A percentile compares a stretch with the other conserved stretches of the same genome.
Conservation (phyloP, 2,888 invertebrate species). For the Stenodera caucasica region DNA sequence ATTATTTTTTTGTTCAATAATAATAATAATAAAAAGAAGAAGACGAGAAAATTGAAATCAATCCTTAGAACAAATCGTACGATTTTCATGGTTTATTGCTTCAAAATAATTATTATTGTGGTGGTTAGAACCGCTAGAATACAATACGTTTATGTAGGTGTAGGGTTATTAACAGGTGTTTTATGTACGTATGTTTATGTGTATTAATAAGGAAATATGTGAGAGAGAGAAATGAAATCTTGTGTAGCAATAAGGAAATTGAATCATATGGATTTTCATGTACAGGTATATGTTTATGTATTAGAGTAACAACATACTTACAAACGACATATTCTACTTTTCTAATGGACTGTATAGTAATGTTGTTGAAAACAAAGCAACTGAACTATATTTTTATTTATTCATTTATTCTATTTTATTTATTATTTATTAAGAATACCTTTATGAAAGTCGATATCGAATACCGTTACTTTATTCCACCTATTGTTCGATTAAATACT, state of each 20-base stretch:
- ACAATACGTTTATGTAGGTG: slow-evolving; percentile 1
- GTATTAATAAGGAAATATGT: background rate
- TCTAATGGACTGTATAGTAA: slow-evolving; percentile 20
- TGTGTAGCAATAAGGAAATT: background rate
- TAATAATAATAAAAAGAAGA: too few species aligned
- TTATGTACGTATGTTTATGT: background rate
- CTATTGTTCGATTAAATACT: too few species aligned
- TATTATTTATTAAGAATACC: background rate
- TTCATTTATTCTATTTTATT: background rate
- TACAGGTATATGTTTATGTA: background rate
- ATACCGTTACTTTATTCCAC: background rate
- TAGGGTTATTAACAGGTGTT: slow-evolving; percentile 3
- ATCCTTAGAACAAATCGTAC: background rate
- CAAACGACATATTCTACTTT: slow-evolving; percentile 20
- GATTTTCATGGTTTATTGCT: slow-evolving; percentile 1
- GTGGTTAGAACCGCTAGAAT: slow-evolving; percentile 3
- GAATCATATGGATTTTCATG: background rate
- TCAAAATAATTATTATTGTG: slow-evolving; percentile 1
- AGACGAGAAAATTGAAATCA: background rate
- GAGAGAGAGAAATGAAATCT: background rate
- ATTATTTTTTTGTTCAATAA: background rate
- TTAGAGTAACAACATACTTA: background rate
- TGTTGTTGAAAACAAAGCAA: background rate
- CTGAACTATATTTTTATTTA: slow-evolving; percentile 15
- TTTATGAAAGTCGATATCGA: background rate